Evolutionary conservation across 1,140 invertebrate species (phyloP).

Genomic region (Adelges cooleyi): DNA sequence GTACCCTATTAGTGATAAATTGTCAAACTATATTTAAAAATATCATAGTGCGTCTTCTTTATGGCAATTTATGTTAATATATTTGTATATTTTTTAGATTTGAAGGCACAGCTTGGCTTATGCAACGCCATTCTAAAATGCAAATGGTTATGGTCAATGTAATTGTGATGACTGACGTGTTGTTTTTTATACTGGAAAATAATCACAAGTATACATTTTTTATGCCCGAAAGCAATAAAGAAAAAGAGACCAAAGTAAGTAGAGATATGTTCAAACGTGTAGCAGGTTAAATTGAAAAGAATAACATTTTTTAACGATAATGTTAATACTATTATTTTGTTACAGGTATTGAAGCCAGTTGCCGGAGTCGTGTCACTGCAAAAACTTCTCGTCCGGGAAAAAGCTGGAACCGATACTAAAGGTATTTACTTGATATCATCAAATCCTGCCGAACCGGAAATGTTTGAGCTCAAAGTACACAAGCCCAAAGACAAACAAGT

Average conservation of each 20-base stretch:
- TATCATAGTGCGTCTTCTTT: too few relatives aligned
- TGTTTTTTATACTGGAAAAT: conserved; percentile 83
- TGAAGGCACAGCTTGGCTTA: conserved; percentile 69
- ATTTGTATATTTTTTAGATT: conserved; percentile 45
- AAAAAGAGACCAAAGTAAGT: conserved; percentile 18
- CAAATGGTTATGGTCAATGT: conserved; percentile 75
- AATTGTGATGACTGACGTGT: conserved; percentile 78
- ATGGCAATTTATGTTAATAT: too few relatives aligned
- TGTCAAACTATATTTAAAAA: too few relatives aligned
- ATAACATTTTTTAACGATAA: background rate
- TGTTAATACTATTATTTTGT: conserved; percentile 4
- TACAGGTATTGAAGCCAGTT: conserved; percentile 26
- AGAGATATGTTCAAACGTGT: too few relatives aligned
- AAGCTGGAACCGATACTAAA: conserved; percentile 75
- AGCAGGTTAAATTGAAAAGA: too few relatives aligned
- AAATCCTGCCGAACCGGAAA: conserved; percentile 76
- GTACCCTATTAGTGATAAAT: too few relatives aligned
- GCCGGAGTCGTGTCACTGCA: conserved; percentile 81
- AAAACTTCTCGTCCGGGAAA: conserved; percentile 81
- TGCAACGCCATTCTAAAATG: conserved; percentile 73
- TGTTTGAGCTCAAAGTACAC: conserved; percentile 87
- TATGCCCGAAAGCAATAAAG: conserved; percentile 66
- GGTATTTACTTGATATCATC: conserved; percentile 82
- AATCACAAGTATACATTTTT: conserved; percentile 72
- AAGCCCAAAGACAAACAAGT: conserved; percentile 74